A percentile compares a stretch with the other conserved stretches of the same genome.
Evolutionary conservation across 2,888 invertebrate species (phyloP).

Genomic region (Conomelus anceps): DNA sequence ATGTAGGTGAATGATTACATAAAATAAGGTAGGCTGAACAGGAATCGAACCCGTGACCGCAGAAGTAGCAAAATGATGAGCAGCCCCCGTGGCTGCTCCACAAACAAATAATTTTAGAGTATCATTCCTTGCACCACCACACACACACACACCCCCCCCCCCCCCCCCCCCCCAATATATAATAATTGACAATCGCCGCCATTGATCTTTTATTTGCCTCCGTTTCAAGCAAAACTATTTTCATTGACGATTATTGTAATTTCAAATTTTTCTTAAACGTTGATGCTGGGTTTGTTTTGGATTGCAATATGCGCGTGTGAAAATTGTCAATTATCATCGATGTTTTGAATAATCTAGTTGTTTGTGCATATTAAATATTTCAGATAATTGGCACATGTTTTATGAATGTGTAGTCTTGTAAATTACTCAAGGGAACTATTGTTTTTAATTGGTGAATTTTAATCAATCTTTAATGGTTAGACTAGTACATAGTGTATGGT

Average conservation of each 20-base stretch:
- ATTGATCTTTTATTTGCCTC: too few relatives aligned
- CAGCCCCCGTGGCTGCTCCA: too few relatives aligned
- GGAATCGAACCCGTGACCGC: too few relatives aligned
- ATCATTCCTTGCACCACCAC: too few relatives aligned
- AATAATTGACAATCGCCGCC: too few relatives aligned
- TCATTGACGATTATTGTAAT: background rate
- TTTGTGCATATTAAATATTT: background rate
- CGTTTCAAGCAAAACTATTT: background rate
- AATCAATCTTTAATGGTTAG: background rate
- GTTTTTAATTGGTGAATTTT: background rate
- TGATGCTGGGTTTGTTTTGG: background rate
- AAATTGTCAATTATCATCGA: constrained; percentile 22
- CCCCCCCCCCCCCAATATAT: too few relatives aligned
- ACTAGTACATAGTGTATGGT: background rate
- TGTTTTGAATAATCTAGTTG: background rate
- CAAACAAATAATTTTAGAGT: too few relatives aligned
- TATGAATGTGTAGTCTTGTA: background rate
- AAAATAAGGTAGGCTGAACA: too few relatives aligned
- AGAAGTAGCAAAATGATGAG: too few relatives aligned
- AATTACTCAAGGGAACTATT: background rate
- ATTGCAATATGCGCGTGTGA: constrained; percentile 15
- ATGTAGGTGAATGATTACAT: too few relatives aligned
- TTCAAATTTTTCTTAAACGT: background rate
- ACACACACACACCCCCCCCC: too few relatives aligned
- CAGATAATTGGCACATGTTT: background rate